phyloP scores from a whole-genome alignment of 2,797 vertebrate genomes.

The Macropodus opercularis region DNA sequence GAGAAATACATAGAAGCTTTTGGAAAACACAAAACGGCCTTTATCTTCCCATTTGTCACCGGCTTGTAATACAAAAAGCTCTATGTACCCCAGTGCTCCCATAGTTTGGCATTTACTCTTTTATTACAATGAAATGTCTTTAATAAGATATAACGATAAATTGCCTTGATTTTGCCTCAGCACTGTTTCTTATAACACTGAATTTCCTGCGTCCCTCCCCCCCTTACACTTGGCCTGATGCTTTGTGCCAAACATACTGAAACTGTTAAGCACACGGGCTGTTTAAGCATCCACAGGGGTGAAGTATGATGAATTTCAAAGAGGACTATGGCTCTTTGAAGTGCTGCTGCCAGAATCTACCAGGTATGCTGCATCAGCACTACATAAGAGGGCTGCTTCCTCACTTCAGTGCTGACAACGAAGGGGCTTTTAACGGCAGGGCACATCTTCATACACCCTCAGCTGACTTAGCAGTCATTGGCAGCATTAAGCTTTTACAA shows the following conservation, averaged over 20 bases:
- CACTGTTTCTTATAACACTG: slow-evolving; percentile 76
- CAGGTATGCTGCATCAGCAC: slow-evolving; percentile 91
- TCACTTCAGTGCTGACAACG: slow-evolving; percentile 52
- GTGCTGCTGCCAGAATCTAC: slow-evolving; percentile 87
- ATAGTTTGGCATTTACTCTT: slow-evolving; percentile 44
- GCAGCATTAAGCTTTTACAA: slow-evolving; percentile 24
- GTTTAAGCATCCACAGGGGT: slow-evolving; percentile 87
- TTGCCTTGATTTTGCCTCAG: slow-evolving; percentile 69
- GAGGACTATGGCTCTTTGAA: slow-evolving; percentile 88
- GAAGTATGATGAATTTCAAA: slow-evolving; percentile 90
- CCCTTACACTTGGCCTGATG: slow-evolving; percentile 58
- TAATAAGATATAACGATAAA: slow-evolving; percentile 71
- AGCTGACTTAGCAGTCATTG: slow-evolving; percentile 29
- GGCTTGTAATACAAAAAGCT: slow-evolving; percentile 54
- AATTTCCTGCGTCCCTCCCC: slow-evolving; percentile 72
- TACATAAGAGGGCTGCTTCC: slow-evolving; percentile 64
- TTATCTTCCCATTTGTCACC: slow-evolving; percentile 66
- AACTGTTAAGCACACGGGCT: slow-evolving; percentile 88
- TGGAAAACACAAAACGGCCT: slow-evolving; percentile 47
- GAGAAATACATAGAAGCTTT: slow-evolving; percentile 40
- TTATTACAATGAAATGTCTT: slow-evolving; percentile 53
- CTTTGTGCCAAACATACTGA: slow-evolving; percentile 91
- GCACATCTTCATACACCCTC: slow-evolving; percentile 33
- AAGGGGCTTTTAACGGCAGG: slow-evolving; percentile 33
- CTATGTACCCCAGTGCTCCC: slow-evolving; percentile 47